Percentiles rank a stretch among this genome's conserved stretches.
Conservation (phyloP, 2,797 vertebrate species). For the Argya squamiceps region DNA sequence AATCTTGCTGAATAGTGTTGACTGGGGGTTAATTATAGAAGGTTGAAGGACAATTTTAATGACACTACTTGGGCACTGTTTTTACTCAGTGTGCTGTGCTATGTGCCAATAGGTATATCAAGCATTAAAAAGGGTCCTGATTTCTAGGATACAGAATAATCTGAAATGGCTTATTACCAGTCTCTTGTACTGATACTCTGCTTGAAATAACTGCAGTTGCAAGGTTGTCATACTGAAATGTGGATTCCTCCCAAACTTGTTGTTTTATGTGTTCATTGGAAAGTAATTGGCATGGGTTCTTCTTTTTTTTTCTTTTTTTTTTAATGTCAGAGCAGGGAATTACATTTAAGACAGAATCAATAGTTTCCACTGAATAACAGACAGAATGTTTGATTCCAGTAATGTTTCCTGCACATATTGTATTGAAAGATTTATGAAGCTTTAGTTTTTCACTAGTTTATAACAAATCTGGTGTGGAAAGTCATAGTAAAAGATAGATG, state of each 20-base stretch:
- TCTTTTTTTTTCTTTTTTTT: neutral
- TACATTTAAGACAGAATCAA: neutral
- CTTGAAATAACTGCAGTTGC: neutral
- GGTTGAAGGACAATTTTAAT: neutral
- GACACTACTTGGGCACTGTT: neutral
- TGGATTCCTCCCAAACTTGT: neutral
- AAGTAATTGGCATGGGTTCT: neutral
- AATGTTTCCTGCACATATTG: neutral
- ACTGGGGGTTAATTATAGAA: neutral
- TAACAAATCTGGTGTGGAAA: neutral
- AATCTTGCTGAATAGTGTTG: neutral
- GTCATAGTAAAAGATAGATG: neutral
- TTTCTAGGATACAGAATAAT: neutral
- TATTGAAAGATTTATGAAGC: neutral
- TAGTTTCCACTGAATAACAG: neutral
- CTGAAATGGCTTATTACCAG: neutral
- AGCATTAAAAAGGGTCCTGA: neutral
- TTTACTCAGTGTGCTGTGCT: neutral
- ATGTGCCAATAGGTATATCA: neutral
- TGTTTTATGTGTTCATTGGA: neutral
- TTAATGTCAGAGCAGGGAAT: neutral
- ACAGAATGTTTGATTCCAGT: neutral
- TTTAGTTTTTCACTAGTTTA: neutral
- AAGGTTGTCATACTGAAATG: neutral
- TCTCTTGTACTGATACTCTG: neutral